These are phyloP conservation scores for Phoxinus dragarum DNA, from an alignment of 2,797 vertebrate species.

Conservation along the genomic window DNA sequence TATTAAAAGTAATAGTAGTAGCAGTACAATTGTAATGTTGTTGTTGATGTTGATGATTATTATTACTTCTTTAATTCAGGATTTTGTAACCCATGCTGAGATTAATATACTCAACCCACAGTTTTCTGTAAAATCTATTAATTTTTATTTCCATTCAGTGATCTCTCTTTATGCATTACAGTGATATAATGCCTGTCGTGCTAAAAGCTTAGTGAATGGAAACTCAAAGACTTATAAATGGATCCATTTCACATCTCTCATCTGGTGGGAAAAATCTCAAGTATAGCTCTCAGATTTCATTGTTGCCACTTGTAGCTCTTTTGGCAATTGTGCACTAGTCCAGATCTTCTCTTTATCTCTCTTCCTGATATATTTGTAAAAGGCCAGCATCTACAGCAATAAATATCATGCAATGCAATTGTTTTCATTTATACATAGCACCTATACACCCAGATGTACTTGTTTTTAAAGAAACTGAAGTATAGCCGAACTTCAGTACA, in stretches of 20 bases:
- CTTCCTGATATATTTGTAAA: slow-evolving; percentile 5
- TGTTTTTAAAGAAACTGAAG: slow-evolving; percentile 6
- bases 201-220: slow-evolving; percentile 22
- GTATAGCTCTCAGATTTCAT: slow-evolving; percentile 48
- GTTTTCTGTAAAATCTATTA: neutral
- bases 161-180: slow-evolving; percentile 10
- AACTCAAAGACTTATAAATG: slow-evolving; percentile 34
- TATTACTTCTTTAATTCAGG: neutral
- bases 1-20: neutral
- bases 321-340: slow-evolving; percentile 43
- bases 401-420: neutral
- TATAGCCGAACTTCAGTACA: slow-evolving; percentile 53
- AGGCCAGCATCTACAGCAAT: neutral
- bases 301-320: slow-evolving; percentile 41
- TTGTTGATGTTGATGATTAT: neutral
- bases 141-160: slow-evolving; percentile 5
- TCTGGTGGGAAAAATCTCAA: slow-evolving; percentile 50
- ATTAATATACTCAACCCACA: neutral
- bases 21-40: neutral
- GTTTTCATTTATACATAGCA: neutral
- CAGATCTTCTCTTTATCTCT: slow-evolving; percentile 22
- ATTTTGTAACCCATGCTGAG: neutral
- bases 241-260: slow-evolving; percentile 50
- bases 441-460: neutral
- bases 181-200: neutral